Evolutionary conservation across 1,140 invertebrate species (phyloP), one percentile per base, ranked within the genome.

Genomic region (Mercenaria mercenaria): DNA sequence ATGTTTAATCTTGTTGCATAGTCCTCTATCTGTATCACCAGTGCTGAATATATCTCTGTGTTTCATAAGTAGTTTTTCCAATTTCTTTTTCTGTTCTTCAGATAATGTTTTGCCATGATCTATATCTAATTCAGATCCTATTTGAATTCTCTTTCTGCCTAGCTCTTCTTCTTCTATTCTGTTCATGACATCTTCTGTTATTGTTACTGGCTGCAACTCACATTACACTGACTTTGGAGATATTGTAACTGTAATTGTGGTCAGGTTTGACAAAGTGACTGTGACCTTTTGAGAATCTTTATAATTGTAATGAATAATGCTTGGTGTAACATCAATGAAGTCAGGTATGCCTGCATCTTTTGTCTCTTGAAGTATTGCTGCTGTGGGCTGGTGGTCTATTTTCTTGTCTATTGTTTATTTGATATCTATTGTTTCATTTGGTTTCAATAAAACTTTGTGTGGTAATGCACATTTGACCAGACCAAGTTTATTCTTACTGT

Each of bases 21-120:
- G 43, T 34, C 88, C 87, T 29, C 87, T 50, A 72, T 91, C 88
- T 13, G 43, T 47, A 67, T 90, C 91, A 67, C 32, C 43, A 20
- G 56, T 74, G n/a, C 56, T 50, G 72, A 89, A 86, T 20, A 91
- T 72, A 86, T 82, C 64, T 39, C 37, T n/a, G 76, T 50, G 77
- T 34, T 76, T 43, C 20, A 20, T 41, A n/a, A 90, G 32, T 11
- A 81, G 13, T 10, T 79, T 29, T 13, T n/a, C 37, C 1, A 69
- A 29, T 32, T 87, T n/a, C 26, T 67, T 10, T 59, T 61, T n/a
- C 34, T 86, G 29, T 64, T 34, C 34, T 26, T 47, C 32, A 37
- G 29, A 26, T 0, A 72, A 13, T 34, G 11, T n/a, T 1, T 23
- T 56, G 15, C 61, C 83, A 4, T 80, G 37, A 2, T 81, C 84